Evolutionary conservation across 2,888 invertebrate genomes (phyloP).

Genomic region (Rhabditophanes sp.): DNA sequence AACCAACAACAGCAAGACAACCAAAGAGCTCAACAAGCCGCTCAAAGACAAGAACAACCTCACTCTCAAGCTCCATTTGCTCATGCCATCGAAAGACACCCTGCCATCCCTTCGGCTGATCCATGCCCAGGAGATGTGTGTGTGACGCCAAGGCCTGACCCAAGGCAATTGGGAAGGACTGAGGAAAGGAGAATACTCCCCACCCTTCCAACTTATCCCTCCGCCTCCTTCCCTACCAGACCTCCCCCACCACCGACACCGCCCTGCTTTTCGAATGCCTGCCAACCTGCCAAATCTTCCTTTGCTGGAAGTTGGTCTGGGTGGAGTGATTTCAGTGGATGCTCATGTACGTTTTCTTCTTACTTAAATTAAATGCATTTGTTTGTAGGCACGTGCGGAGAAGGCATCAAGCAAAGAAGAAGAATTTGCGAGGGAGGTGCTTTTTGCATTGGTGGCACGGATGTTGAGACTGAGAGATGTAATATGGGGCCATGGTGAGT

Average conservation of each 20-base stretch:
- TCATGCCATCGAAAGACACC: conserved; percentile 11
- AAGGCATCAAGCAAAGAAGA: conserved; percentile 6
- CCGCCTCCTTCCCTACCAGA: conserved; percentile 15
- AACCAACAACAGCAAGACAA: conserved; percentile 3
- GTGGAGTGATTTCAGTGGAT: conserved; percentile 19
- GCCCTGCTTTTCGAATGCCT: conserved; percentile 24
- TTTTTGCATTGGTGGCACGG: conserved; percentile 1
- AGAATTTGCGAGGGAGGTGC: conserved; percentile 1
- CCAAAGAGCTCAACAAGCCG: conserved; percentile 3
- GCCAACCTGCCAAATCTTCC: conserved; percentile 7
- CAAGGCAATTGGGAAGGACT: background rate
- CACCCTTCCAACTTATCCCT: conserved; percentile 12
- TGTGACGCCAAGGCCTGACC: conserved; percentile 6
- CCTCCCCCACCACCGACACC: conserved; percentile 30
- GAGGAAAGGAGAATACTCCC: conserved; percentile 6
- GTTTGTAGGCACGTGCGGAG: conserved; percentile 5
- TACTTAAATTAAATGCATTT: too few relatives aligned
- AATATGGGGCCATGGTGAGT: conserved; percentile 6
- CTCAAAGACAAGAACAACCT: background rate
- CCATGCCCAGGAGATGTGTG: conserved; percentile 27
- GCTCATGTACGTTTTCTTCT: too few relatives aligned
- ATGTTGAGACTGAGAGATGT: conserved; percentile 5
- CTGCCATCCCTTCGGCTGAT: conserved; percentile 22
- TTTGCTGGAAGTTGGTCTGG: conserved; percentile 27
- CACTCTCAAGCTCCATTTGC: background rate